Evolutionary conservation across 2,797 vertebrate genomes (phyloP), one percentile per base, ranked within the genome.

Genomic region (Jordanella pulchra): DNA sequence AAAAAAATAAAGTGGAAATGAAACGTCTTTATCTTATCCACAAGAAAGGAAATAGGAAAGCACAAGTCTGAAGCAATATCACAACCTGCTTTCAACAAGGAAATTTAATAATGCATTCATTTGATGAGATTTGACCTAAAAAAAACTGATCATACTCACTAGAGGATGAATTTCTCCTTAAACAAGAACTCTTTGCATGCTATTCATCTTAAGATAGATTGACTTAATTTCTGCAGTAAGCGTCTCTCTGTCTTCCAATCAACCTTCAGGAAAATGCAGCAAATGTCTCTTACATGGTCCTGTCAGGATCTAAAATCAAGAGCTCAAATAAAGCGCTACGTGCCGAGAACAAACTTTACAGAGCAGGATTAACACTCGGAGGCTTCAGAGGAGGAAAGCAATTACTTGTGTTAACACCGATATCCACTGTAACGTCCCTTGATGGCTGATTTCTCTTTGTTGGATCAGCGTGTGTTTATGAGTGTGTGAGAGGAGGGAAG

Each of bases 321-420:
- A 72, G 71, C 17, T 67, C 67, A 72, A 84, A 88, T 86, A 80
- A 87, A 84, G 77, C 65, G 21, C 23, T 4, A 87, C 17, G 71
- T 72, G 66, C 84, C 42, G 67, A 53, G 79, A 87, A 71, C 85
- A 90, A 89, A 90, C 83, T 89, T 90, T 85, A 78, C 84, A 83
- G 79, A 79, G 84, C 82, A 77, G 88, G 87, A 91, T 90, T 90
- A 90, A 87, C 82, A 78, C 85, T 86, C 87, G 30, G 75, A 78
- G 79, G 80, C 86, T 87, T 81, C 82, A 30, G 48, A 88, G 80
- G 82, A 79, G 75, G 82, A 79, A 90, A 75, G 85, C 85, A 91
- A 91, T 93, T 90, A 91, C 84, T 89, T 87, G 85, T 84, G 82
- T 88, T 89, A 89, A 92, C 87, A 89, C 84, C 89, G 86, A 89